These are phyloP conservation scores for Temnopleurus reevesii DNA, from an alignment of 53 echinoderm and acorn worm genomes.

Conservation along the genomic window DNA sequence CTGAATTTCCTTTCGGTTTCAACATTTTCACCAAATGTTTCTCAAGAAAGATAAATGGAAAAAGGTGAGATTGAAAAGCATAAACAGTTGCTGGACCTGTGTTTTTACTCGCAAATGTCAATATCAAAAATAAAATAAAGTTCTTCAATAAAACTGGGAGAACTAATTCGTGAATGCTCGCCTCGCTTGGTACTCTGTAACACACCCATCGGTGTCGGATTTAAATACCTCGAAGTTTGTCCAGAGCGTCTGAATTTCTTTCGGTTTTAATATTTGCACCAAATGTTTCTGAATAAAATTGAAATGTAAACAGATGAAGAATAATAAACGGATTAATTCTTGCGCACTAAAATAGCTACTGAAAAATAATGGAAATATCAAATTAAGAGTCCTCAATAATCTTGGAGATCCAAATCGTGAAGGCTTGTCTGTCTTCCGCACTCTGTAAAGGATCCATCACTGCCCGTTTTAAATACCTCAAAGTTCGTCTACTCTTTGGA, in stretches of 20 bases:
- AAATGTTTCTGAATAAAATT: slow-evolving; percentile 60
- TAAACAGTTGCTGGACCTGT: too few relatives aligned
- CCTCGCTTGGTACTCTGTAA: slow-evolving; percentile 87
- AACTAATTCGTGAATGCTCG: slow-evolving; percentile 84
- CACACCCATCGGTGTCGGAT: slow-evolving; percentile 83
- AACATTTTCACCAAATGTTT: slow-evolving; percentile 65
- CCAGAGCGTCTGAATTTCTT: slow-evolving; percentile 76
- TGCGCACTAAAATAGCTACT: too few relatives aligned
- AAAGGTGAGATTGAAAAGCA: too few relatives aligned
- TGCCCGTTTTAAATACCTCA: slow-evolving; percentile 80
- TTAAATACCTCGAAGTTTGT: slow-evolving; percentile 81
- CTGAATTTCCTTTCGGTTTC: slow-evolving; percentile 73
- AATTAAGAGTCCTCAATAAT: too few relatives aligned
- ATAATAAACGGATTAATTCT: too few relatives aligned
- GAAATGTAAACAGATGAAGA: too few relatives aligned
- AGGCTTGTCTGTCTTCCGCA: slow-evolving; percentile 86
- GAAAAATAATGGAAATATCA: too few relatives aligned
- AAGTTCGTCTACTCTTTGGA: slow-evolving; percentile 78
- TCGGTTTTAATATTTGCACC: slow-evolving; percentile 66
- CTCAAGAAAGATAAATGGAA: too few relatives aligned
- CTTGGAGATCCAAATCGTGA: slow-evolving; percentile 79
- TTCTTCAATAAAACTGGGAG: slow-evolving; percentile 74
- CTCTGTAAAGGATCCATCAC: slow-evolving; percentile 86
- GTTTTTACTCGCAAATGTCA: too few relatives aligned
- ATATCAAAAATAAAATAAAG: too few relatives aligned